Conservation (phyloP, 2,888 invertebrate species). For the Epinotia demarniana region DNA sequence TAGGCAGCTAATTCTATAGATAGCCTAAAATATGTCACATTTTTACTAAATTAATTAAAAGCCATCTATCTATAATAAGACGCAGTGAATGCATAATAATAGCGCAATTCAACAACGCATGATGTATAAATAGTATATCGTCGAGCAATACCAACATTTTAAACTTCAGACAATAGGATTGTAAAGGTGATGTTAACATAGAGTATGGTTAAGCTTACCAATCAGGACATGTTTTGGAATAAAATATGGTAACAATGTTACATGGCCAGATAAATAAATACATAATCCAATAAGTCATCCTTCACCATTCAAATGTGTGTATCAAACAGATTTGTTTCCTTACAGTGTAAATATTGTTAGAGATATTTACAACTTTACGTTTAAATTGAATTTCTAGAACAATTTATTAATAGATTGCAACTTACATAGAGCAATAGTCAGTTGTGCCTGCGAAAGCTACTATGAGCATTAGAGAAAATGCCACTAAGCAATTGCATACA, state of each 20-base stretch:
- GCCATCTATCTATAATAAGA: conserved; percentile 24
- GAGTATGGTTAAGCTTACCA: conserved; percentile 25
- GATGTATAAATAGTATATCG: background rate
- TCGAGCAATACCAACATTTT: conserved; percentile 15
- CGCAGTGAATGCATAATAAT: conserved; percentile 46
- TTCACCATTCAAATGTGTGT: conserved; percentile 31
- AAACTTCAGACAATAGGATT: conserved; percentile 10
- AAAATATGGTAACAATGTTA: conserved; percentile 35
- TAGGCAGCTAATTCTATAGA: conserved; percentile 42
- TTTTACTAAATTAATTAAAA: conserved; percentile 52
- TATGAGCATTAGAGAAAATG: background rate
- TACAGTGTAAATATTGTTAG: conserved; percentile 17
- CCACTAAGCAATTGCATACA: background rate
- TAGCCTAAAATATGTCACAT: conserved; percentile 53
- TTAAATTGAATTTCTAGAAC: conserved; percentile 25
- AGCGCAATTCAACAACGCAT: conserved; percentile 2
- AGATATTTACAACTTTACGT: conserved; percentile 47
- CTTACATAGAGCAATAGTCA: background rate
- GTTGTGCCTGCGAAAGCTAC: background rate
- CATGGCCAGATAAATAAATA: conserved; percentile 47
- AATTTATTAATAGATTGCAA: conserved; percentile 4
- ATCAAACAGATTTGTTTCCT: conserved; percentile 12
- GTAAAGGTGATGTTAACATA: conserved; percentile 24
- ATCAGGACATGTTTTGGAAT: conserved; percentile 35
- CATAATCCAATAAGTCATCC: conserved; percentile 45